phyloP scores from a whole-genome alignment of 2,888 invertebrate species.

The Yponomeuta sedellus region DNA sequence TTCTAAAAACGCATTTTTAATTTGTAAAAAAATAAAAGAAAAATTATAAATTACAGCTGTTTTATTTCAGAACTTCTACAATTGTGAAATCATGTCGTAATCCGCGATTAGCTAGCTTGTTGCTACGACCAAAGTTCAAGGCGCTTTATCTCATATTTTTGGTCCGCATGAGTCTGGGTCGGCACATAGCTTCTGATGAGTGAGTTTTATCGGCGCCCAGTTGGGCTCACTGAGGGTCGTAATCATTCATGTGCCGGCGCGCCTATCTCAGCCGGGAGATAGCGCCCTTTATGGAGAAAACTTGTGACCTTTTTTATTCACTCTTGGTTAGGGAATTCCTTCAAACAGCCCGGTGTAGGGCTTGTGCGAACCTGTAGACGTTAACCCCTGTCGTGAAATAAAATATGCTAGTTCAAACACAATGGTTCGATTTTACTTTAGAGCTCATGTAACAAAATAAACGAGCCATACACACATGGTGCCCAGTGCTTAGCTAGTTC shows the following conservation, averaged over 20 bases:
- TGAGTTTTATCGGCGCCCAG: not conserved
- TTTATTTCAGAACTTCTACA: not conserved
- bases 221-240: not conserved
- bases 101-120: not conserved
- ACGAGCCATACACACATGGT: not conserved
- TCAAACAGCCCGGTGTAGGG: not conserved
- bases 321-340: not conserved
- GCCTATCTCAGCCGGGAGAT: not conserved
- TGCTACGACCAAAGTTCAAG: not conserved
- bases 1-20: not conserved
- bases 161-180: not conserved
- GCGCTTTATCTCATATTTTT: not conserved
- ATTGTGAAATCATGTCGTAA: not conserved
- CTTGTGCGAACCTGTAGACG: not conserved
- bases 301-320: not conserved
- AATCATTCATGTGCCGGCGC: slow-evolving; percentile 1
- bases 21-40: not conserved
- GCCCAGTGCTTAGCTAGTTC: not conserved
- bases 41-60: not conserved
- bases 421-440: not conserved
- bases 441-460: not conserved
- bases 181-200: slow-evolving; percentile 2
- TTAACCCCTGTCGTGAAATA: not conserved
- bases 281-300: not conserved
- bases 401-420: not conserved